Base-by-base conservation (phyloP, 1,140 invertebrate species). In the Drosophila burlai region DNA sequence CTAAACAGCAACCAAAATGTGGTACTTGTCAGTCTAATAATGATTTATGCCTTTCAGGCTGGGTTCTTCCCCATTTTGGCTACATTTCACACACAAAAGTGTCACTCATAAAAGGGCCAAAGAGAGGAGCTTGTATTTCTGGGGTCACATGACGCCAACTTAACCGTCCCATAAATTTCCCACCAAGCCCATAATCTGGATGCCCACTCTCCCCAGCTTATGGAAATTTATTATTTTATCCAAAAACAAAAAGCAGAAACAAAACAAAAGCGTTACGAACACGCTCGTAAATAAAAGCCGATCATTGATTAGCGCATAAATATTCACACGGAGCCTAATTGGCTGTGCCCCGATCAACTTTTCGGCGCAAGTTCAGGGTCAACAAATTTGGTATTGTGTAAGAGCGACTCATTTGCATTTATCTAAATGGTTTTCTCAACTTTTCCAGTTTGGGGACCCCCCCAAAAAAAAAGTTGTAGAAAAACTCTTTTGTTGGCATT, bases 221-320 rank as follows among this genome's bases (percentile, higher is more conserved):
- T 52, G 38, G 46, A 52, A 73, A 38, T 73, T 54, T 54, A 57
- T 74, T 74, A 61, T 73, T 57, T 64, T 43, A 49, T 13, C 45
- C 66, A 40, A 59, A 49, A 49, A 40, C 7, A 73, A 74, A 26
- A 65, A 59, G 38, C 46, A 34, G n/a, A 49, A 49, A 40, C 7
- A 66, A 60, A n/a, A 49, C 47, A 45, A 31, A 67, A 60, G 55
- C 63, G 47, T 45, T 46, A 13, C 46, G 55, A 73, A 73, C 34
- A 47, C 11, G 47, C 58, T 46, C 62, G 65, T 83, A 83, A 82
- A 82, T 55, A 82, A 29, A 31, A 59, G 38, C 24, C 50, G 57
- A 63, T 58, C 73, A 84, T 85, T 84, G 82, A 84, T 83, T 81
- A 81, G 67, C 81, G 81, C 76, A 81, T 81, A 85, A 84, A 84